Conservation (phyloP, 1,140 invertebrate species). For the Hypothenemus hampei region DNA sequence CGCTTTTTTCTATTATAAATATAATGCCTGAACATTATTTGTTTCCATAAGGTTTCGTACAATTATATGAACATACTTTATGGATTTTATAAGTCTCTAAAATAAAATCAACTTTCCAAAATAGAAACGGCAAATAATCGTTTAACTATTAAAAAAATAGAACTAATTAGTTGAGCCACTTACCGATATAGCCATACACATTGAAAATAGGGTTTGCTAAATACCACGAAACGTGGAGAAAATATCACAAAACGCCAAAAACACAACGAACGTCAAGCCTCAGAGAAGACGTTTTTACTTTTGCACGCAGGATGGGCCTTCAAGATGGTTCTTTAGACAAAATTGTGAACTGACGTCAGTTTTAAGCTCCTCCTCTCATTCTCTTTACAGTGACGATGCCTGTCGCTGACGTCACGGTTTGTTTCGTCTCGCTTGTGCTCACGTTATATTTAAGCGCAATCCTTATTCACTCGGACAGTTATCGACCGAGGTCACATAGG, state of each 20-base stretch:
- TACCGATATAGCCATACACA: slow-evolving; percentile 60
- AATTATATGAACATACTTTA: no score
- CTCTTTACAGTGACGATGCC: slow-evolving; percentile 5
- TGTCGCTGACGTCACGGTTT: slow-evolving; percentile 23
- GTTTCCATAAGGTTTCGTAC: no score
- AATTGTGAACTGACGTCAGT: slow-evolving; percentile 16
- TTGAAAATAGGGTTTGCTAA: slow-evolving; percentile 53
- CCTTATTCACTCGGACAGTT: neutral
- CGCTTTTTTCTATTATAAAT: no score
- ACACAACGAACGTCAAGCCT: slow-evolving; percentile 23
- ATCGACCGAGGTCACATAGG: slow-evolving; percentile 20
- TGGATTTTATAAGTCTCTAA: no score
- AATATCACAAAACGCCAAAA: slow-evolving; percentile 21
- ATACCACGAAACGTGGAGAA: slow-evolving; percentile 33
- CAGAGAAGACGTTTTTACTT: slow-evolving; percentile 21
- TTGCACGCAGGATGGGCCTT: slow-evolving; percentile 33
- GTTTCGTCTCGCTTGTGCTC: neutral
- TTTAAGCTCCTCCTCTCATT: slow-evolving; percentile 5
- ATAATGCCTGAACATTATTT: no score
- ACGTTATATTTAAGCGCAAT: neutral
- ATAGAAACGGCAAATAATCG: slow-evolving; percentile 5
- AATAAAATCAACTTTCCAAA: slow-evolving; percentile 15
- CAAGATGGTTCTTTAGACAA: slow-evolving; percentile 38
- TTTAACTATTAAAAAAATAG: neutral
- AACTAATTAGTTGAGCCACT: slow-evolving; percentile 36